These are phyloP conservation scores for Corythornis vintsioides DNA, from an alignment of 2,113 vertebrate genomes.

Conservation along the genomic window DNA sequence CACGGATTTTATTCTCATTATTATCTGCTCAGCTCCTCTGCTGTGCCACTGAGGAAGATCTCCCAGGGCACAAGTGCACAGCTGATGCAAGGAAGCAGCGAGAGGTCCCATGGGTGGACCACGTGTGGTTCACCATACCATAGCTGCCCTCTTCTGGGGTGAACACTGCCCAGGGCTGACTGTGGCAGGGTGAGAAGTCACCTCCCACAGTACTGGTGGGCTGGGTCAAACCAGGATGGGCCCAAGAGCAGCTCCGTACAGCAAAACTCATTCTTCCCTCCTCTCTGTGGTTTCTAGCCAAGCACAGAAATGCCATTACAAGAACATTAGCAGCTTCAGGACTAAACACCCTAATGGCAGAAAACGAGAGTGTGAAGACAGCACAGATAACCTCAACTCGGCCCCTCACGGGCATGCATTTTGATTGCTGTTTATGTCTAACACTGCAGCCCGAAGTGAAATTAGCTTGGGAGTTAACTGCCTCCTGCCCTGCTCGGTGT, in stretches of 20 bases:
- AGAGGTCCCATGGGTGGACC: not conserved
- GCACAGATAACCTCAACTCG: constrained; percentile 58
- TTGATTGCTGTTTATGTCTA: constrained; percentile 61
- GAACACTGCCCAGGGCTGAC: not conserved
- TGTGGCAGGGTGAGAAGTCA: rapidly evolving
- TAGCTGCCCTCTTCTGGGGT: not conserved
- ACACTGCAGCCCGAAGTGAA: constrained; percentile 47
- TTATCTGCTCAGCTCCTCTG: not conserved
- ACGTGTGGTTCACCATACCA: not conserved
- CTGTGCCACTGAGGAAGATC: not conserved
- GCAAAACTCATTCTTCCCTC: not conserved
- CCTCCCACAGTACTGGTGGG: not conserved
- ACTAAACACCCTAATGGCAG: constrained; percentile 58
- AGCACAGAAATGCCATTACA: constrained; percentile 52
- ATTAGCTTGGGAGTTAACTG: constrained; percentile 63
- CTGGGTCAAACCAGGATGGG: not conserved
- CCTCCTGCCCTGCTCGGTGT: constrained; percentile 55
- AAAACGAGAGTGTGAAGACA: constrained; percentile 63
- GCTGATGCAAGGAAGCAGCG: not conserved
- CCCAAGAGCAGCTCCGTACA: not conserved
- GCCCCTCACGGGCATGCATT: constrained; percentile 38
- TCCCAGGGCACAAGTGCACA: rapidly evolving
- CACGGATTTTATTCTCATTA: not conserved
- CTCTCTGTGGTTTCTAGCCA: not conserved
- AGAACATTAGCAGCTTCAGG: constrained; percentile 51